Percentiles rank a stretch among this genome's conserved stretches.
phyloP scores from a whole-genome alignment of 2,113 vertebrate species.

The Pongo pygmaeus region DNA sequence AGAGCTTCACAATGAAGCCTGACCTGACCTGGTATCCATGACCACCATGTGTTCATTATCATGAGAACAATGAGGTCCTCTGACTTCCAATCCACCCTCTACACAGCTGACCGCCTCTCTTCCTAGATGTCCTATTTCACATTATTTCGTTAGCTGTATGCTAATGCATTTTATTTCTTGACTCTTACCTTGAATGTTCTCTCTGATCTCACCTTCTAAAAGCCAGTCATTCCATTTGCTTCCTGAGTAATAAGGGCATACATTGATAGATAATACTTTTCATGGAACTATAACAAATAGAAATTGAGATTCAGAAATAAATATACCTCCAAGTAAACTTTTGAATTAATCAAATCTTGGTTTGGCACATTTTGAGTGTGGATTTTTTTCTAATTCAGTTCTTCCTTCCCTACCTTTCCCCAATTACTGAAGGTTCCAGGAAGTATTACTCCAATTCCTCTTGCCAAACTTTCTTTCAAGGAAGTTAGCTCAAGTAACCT shows the following conservation, averaged over 20 bases:
- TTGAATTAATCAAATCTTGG: neutral
- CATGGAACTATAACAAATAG: neutral
- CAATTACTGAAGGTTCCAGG: neutral
- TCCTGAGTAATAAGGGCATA: neutral
- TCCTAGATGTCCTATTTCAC: neutral
- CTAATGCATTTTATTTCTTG: neutral
- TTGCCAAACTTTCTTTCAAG: neutral
- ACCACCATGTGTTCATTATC: neutral
- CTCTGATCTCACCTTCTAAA: neutral
- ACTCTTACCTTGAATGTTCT: neutral
- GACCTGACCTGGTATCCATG: neutral
- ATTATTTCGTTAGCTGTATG: neutral
- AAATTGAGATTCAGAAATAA: conserved; percentile 19
- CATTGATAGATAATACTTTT: neutral
- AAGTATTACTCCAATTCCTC: neutral
- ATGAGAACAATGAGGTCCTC: neutral
- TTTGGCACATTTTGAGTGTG: neutral
- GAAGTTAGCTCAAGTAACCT: neutral
- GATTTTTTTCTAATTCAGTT: neutral
- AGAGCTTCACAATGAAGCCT: neutral
- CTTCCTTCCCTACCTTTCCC: neutral
- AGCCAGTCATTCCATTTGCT: neutral
- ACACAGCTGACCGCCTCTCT: neutral
- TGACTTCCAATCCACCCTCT: neutral
- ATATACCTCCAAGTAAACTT: neutral